phyloP scores from a whole-genome alignment of 2,113 vertebrate species.

The Leptobrachium leishanense region DNA sequence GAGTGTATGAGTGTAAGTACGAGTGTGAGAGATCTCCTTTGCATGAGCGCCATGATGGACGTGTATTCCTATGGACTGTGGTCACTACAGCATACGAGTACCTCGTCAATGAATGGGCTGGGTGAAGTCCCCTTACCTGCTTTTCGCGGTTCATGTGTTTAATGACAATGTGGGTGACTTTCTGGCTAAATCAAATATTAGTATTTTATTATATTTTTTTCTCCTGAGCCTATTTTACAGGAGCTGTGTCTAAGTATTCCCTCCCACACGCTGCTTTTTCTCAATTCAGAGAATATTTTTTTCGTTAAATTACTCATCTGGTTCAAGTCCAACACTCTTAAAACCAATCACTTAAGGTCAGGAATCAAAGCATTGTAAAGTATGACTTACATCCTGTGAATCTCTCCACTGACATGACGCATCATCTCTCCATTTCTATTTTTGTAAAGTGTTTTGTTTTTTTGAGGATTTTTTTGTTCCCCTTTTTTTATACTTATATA shows the following conservation, averaged over 20 bases:
- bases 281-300: slow-evolving; percentile 50
- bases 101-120: no score
- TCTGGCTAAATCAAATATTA: background rate
- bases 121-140: no score
- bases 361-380: slow-evolving; percentile 40
- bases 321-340: slow-evolving; percentile 52
- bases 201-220: background rate
- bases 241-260: slow-evolving; percentile 41
- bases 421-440: background rate
- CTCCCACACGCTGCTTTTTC: slow-evolving; percentile 46
- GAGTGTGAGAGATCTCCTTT: no score
- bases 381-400: slow-evolving; percentile 47
- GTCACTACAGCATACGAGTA: no score
- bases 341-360: slow-evolving; percentile 41
- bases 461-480: slow-evolving; percentile 1
- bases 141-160: no score
- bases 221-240: slow-evolving; percentile 13
- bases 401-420: slow-evolving; percentile 13
- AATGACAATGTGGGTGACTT: no score
- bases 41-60: no score
- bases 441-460: slow-evolving; percentile 16
- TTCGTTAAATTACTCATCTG: slow-evolving; percentile 46
- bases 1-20: no score
- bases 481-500: slow-evolving; percentile 16
- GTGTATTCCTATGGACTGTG: no score